phyloP scores from a whole-genome alignment of 2,797 vertebrate genomes.

The Argentina silus region DNA sequence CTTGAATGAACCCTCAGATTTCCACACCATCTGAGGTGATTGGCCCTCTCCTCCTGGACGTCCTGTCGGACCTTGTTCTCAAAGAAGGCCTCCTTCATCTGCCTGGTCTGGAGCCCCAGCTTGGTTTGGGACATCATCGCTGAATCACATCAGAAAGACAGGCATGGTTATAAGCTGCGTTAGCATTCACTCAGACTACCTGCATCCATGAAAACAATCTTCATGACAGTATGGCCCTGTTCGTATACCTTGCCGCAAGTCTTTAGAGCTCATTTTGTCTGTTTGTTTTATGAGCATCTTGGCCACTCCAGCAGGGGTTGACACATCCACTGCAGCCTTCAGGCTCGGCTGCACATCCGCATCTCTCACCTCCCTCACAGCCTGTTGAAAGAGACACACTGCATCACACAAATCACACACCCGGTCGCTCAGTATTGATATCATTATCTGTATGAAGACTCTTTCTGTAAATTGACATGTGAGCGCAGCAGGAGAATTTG shows the following conservation, averaged over 20 bases:
- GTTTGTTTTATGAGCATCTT: slow-evolving; percentile 85
- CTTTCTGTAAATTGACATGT: not conserved
- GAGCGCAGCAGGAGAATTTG: too few species aligned
- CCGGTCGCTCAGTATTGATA: not conserved
- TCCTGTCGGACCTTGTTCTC: slow-evolving; percentile 79
- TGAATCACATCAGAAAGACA: slow-evolving; percentile 30
- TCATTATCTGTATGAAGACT: not conserved
- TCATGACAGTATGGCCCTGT: not conserved
- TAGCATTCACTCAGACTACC: not conserved
- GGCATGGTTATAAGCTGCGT: not conserved
- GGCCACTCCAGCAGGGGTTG: slow-evolving; percentile 84
- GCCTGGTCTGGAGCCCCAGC: slow-evolving; percentile 68
- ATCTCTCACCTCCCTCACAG: slow-evolving; percentile 62
- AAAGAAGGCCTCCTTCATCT: slow-evolving; percentile 86
- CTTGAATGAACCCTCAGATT: not conserved
- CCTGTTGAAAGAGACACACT: slow-evolving; percentile 15
- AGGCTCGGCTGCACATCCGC: slow-evolving; percentile 65
- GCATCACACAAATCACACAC: not conserved
- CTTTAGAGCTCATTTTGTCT: slow-evolving; percentile 80
- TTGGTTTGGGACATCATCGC: slow-evolving; percentile 71
- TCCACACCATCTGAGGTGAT: slow-evolving; percentile 80
- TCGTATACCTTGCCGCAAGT: slow-evolving; percentile 81
- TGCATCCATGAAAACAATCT: not conserved
- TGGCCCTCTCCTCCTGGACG: slow-evolving; percentile 76
- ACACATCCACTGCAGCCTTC: slow-evolving; percentile 75